phyloP scores from a whole-genome alignment of 2,113 vertebrate genomes.

The Colaptes auratus region DNA sequence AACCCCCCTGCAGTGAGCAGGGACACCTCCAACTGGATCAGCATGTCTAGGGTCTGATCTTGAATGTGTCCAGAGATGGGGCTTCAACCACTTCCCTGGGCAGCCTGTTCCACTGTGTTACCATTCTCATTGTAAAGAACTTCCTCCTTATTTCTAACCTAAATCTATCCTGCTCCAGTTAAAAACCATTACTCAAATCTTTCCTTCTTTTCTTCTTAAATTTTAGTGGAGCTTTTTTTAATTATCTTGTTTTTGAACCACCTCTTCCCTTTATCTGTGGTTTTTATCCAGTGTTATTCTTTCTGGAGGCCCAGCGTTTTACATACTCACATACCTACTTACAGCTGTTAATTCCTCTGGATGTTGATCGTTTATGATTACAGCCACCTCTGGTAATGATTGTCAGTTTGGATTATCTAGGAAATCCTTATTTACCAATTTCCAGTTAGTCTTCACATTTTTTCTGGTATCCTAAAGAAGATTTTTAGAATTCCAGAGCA shows the following conservation, averaged over 20 bases:
- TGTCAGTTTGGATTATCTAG: neutral
- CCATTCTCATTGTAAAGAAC: too few species aligned
- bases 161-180: too few species aligned
- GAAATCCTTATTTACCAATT: neutral
- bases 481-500: neutral
- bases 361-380: neutral
- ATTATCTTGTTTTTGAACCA: neutral
- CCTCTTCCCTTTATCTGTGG: neutral
- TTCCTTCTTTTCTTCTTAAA: neutral
- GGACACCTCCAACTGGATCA: too few species aligned
- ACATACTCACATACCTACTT: neutral
- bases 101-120: too few species aligned
- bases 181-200: neutral
- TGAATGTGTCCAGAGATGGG: too few species aligned
- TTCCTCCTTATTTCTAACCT: too few species aligned
- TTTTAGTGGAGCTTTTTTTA: neutral
- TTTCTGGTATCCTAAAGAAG: neutral
- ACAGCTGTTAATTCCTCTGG: neutral
- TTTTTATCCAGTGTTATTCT: neutral
- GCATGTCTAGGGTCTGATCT: too few species aligned
- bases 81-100: too few species aligned
- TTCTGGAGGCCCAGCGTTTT: neutral
- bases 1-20: too few species aligned
- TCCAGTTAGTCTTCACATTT: neutral
- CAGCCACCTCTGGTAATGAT: neutral